Percentiles rank a stretch among this genome's conserved stretches.
These are phyloP conservation scores for Columba guinea DNA, from an alignment of 2,797 vertebrate species.

Conservation along the genomic window DNA sequence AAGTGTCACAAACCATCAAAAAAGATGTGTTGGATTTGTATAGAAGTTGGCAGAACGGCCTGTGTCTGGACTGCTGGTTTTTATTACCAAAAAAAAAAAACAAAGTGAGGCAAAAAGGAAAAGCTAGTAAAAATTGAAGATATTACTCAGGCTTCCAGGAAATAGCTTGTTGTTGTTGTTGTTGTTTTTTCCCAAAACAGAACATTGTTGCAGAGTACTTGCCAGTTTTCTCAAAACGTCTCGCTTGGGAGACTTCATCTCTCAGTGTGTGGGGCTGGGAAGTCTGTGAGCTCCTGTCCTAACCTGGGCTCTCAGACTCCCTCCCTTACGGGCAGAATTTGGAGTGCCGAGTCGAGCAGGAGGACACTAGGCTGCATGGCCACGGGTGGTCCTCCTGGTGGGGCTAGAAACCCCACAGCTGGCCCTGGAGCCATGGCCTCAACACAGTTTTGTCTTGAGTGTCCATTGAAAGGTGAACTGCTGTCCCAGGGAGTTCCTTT, in stretches of 20 bases:
- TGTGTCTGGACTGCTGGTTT: neutral
- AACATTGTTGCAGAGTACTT: neutral
- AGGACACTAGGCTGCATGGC: neutral
- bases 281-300: neutral
- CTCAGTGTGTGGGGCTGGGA: neutral
- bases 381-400: rapidly evolving
- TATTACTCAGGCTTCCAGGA: neutral
- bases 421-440: neutral
- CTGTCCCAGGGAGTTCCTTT: neutral
- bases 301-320: neutral
- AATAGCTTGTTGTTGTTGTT: neutral
- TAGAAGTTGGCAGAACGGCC: neutral
- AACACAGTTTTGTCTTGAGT: neutral
- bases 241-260: neutral
- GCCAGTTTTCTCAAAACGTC: neutral
- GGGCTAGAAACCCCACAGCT: neutral
- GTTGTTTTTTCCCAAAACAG: neutral
- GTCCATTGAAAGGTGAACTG: neutral
- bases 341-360: neutral
- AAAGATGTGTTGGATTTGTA: neutral
- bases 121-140: neutral
- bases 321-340: neutral
- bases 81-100: neutral
- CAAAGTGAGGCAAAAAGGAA: neutral
- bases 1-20: neutral